Percentiles rank a stretch among this genome's conserved stretches.
Conservation (phyloP, 1,140 invertebrate species). For the Grapholita molesta region DNA sequence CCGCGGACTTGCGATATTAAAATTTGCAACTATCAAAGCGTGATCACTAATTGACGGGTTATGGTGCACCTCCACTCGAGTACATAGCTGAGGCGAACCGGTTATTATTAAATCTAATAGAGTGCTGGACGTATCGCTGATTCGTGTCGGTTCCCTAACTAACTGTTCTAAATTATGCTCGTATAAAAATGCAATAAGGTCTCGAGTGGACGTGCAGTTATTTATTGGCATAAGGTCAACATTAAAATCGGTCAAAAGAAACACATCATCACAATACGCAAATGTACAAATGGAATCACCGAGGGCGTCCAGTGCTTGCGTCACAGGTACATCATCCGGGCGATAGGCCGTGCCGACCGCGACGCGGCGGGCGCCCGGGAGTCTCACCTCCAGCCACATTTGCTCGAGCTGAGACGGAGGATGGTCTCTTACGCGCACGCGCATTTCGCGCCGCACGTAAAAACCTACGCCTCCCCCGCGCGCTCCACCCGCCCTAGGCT, state of each 20-base stretch:
- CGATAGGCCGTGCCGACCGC: conserved; percentile 34
- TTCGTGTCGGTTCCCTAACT: conserved; percentile 31
- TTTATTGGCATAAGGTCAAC: conserved; percentile 24
- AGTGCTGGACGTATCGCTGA: conserved; percentile 23
- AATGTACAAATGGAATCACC: conserved; percentile 26
- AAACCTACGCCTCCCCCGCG: conserved; percentile 28
- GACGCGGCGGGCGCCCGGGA: conserved; percentile 15
- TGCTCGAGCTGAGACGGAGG: conserved; percentile 26
- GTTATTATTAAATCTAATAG: conserved; percentile 29
- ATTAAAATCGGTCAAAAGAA: conserved; percentile 35
- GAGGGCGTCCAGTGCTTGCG: conserved; percentile 23
- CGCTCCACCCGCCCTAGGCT: neutral
- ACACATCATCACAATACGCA: conserved; percentile 19
- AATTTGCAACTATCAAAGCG: conserved; percentile 22
- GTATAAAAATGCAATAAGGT: conserved; percentile 22
- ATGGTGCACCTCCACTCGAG: conserved; percentile 25
- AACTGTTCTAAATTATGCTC: conserved; percentile 28
- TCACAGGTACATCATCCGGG: conserved; percentile 22
- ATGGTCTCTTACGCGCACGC: neutral
- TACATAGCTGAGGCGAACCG: conserved; percentile 20
- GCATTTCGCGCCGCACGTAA: conserved; percentile 9
- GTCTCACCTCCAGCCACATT: conserved; percentile 28
- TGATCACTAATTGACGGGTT: conserved; percentile 33
- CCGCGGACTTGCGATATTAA: conserved; percentile 25
- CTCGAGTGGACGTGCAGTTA: conserved; percentile 4